Base-by-base conservation (phyloP, 2,888 invertebrate species). In the Plagiodera versicolora region DNA sequence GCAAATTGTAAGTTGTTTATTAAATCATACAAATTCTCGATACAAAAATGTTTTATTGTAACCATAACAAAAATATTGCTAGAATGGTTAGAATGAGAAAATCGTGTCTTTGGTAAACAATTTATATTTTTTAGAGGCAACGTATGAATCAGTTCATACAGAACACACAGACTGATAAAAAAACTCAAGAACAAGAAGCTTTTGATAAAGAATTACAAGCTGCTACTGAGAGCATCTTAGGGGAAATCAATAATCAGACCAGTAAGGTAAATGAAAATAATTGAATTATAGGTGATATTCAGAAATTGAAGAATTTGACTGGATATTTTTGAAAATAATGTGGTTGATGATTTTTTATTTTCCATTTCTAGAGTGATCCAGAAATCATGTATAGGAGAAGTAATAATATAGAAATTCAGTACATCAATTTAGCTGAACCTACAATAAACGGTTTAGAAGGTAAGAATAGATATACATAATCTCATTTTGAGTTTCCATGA, bases 1-100 rank as follows among this genome's bases (percentile, higher is more conserved):
- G 83, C 84, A 85, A 70, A 83, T 85, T 74, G 85, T 85, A 79
- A 79, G 81, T 74, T n/a, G n/a, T n/a, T n/a, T n/a, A n/a, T n/a
- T n/a, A n/a, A n/a, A n/a, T n/a, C n/a, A n/a, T n/a, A n/a, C n/a
- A n/a, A n/a, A n/a, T n/a, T n/a, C n/a, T n/a, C n/a, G n/a, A n/a
- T n/a, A n/a, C n/a, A n/a, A n/a, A n/a, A n/a, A n/a, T n/a, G n/a
- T n/a, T n/a, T n/a, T n/a, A n/a, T n/a, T n/a, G n/a, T n/a, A n/a
- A n/a, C n/a, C n/a, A n/a, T n/a, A n/a, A n/a, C n/a, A n/a, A n/a
- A n/a, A n/a, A n/a, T n/a, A n/a, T n/a, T n/a, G n/a, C n/a, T n/a
- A n/a, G n/a, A n/a, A n/a, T n/a, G n/a, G n/a, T n/a, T n/a, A n/a
- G n/a, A n/a, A n/a, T n/a, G n/a, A n/a, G n/a, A n/a, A n/a, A n/a